Conservation (phyloP, 2,113 vertebrate genomes). For the Vireo altiloquus region DNA sequence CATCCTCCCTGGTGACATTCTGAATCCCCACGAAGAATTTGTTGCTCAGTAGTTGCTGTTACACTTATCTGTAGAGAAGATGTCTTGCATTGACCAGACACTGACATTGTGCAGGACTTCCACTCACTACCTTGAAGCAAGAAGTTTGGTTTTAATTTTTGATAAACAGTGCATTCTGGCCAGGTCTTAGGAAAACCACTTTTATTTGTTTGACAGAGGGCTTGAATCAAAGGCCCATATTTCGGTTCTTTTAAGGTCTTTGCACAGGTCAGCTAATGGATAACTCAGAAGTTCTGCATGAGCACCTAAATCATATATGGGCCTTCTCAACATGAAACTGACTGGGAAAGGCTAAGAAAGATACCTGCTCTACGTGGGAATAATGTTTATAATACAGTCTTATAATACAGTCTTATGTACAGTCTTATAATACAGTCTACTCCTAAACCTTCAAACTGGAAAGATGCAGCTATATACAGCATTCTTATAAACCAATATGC, state of each 20-base stretch:
- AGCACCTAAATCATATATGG: not conserved
- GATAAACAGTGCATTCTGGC: not conserved
- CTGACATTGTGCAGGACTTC: not conserved
- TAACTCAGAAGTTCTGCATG: not conserved
- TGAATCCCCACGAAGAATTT: not conserved
- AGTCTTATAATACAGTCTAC: not conserved
- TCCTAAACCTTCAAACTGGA: not conserved
- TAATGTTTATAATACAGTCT: not conserved
- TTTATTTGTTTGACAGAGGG: not conserved
- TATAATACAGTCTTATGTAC: not conserved
- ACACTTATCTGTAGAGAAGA: not conserved
- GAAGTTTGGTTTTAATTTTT: not conserved
- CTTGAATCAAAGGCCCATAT: not conserved
- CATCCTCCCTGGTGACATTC: too few species aligned
- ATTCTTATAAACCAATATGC: not conserved
- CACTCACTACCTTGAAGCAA: not conserved
- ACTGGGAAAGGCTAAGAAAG: not conserved
- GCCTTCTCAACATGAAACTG: not conserved
- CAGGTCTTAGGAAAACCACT: not conserved
- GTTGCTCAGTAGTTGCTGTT: not conserved
- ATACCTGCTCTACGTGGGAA: not conserved
- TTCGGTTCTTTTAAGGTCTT: not conserved
- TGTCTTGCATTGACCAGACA: not conserved
- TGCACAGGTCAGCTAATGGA: not conserved
- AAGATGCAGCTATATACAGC: not conserved